A percentile compares a stretch with the other conserved stretches of the same genome.
Conservation (phyloP, 2,888 invertebrate genomes). For the Apodemia zela region DNA sequence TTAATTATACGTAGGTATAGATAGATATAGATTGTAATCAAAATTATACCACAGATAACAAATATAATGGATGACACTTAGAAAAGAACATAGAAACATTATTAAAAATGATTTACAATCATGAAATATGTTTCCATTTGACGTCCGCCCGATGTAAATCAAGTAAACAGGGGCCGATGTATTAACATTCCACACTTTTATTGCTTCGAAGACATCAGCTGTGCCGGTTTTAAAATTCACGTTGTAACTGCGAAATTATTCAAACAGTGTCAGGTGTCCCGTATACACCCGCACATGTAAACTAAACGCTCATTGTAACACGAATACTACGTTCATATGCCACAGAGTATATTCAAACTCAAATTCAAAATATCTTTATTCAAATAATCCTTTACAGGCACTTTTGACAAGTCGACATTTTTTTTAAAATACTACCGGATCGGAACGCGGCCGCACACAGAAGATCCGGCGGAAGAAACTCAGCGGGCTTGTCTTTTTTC, state of each 20-base stretch:
- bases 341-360: slow-evolving; percentile 33
- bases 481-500: no score
- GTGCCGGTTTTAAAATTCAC: slow-evolving; percentile 59
- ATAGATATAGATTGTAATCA: no score
- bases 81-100: not conserved
- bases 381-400: no score
- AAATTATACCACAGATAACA: no score
- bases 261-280: slow-evolving; percentile 67
- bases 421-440: no score
- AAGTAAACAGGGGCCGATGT: slow-evolving; percentile 33
- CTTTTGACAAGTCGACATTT: no score
- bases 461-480: no score
- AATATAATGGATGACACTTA: no score
- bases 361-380: no score
- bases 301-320: slow-evolving; percentile 39
- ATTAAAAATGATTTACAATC: slow-evolving; percentile 5
- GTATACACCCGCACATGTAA: slow-evolving; percentile 51
- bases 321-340: slow-evolving; percentile 37
- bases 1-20: no score
- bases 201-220: slow-evolving; percentile 56
- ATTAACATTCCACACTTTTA: slow-evolving; percentile 46
- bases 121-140: slow-evolving; percentile 16
- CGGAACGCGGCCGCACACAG: no score
- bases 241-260: slow-evolving; percentile 68
- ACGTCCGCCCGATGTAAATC: slow-evolving; percentile 15